These are phyloP conservation scores for Atrina japonica DNA, from an alignment of 2,888 invertebrate species.

Conservation along the genomic window DNA sequence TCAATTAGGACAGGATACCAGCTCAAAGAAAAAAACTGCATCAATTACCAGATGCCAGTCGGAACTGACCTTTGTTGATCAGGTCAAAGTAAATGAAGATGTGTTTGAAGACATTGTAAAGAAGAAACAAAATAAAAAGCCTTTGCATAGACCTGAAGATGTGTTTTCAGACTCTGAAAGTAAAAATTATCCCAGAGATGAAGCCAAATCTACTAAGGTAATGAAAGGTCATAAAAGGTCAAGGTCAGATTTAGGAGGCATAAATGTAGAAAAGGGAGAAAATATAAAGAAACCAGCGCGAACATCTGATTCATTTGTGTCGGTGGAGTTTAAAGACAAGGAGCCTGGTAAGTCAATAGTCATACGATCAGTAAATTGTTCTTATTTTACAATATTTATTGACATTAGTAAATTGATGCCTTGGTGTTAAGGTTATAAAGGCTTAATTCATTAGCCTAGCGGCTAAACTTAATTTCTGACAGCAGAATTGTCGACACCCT, in stretches of 20 bases:
- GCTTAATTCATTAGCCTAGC: no score
- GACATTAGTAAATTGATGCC: no score
- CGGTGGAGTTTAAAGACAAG: background rate
- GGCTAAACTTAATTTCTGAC: no score
- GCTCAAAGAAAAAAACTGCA: constrained; percentile 17
- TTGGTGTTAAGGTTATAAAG: no score
- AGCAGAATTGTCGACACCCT: no score
- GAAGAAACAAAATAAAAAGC: constrained; percentile 27
- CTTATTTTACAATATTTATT: background rate
- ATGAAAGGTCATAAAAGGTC: constrained; percentile 63
- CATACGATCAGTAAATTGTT: background rate
- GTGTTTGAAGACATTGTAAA: constrained; percentile 24
- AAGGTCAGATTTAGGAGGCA: constrained; percentile 65
- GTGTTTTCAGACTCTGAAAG: constrained; percentile 62
- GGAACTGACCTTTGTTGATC: constrained; percentile 37
- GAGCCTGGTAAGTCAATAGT: background rate
- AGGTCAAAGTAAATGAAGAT: constrained; percentile 44
- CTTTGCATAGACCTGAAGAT: constrained; percentile 36
- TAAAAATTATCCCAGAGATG: constrained; percentile 28
- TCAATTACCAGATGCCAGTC: constrained; percentile 38
- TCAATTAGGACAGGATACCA: background rate
- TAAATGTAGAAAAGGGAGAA: constrained; percentile 32
- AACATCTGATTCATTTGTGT: background rate
- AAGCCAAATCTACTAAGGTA: constrained; percentile 30
- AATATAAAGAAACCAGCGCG: constrained; percentile 10